Evolutionary conservation across 1,140 invertebrate species (phyloP), one percentile per base, ranked within the genome.

Genomic region (Bombus vancouverensis): DNA sequence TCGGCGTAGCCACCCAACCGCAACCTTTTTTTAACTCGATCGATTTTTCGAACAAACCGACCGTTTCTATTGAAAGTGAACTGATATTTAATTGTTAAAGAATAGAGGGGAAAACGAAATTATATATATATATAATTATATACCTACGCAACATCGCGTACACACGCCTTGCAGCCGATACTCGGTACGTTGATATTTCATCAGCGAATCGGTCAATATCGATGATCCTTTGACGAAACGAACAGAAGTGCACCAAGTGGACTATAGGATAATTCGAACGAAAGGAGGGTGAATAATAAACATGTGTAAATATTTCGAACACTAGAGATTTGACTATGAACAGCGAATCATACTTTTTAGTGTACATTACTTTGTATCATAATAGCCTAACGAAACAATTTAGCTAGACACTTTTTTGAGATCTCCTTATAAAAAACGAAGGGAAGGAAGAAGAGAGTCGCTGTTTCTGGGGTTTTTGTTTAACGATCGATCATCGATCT

Each of bases 311-410:
- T 85, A 85, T 74, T 85, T 85, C 65, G 28, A 80, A 72, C 76
- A 66, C 71, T 85, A 85, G 71, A 57, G 59, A 85, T 81, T 74
- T 81, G 70, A 81, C 66, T 84, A 81, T 15, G 79, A 81, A 75
- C 79, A 81, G 79, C 70, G 79, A 85, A 81, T 74, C 71, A 75
- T 74, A 71, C 57, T 85, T 81, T 85, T 74, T 75, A 75, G 59
- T 85, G 79, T 85, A 85, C 71, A 85, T 85, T 85, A 85, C 72
- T 85, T 81, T 85, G 84, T 85, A 85, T 59, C 34, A 75, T 85
- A 78, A 78, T 78, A 85, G 71, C 70, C 78, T 85, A 65, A 85
- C 76, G 57, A 32, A 73, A 66, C 59, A 39, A 57, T 85, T 80
- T 85, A 85, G 76, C 77, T 85, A 85, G 83, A 85, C 53, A 85